Base-by-base conservation (phyloP, 2,113 vertebrate genomes). In the Plecturocebus donacophilus region DNA sequence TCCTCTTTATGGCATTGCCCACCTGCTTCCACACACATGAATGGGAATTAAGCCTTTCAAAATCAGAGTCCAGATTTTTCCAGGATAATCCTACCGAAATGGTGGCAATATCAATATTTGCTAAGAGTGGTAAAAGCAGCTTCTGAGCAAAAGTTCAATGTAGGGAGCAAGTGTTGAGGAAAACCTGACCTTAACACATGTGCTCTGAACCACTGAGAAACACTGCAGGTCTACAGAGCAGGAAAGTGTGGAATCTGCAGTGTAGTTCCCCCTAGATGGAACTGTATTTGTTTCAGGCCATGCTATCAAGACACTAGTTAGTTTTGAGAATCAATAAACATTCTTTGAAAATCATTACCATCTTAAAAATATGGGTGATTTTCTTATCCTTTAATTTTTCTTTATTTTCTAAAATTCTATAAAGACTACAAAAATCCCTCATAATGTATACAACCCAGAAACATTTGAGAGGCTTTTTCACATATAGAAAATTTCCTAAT, bases 401-500 rank as follows among this genome's bases (percentile, higher is more conserved):
- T 82, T 49, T 64, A 54, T 73, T 58, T 64, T 94, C 27, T 77
- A 77, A 92, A 89, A 27, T 71, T 84, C 13, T 56, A 38, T 73
- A 38, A 77, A 77, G 9, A 87, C 5, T 71, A 13, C 70, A 71
- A 73, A 52, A 52, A 58, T 19, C n/a, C 12, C 2, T 76, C 11
- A 23, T 75, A 27, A 47, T 42, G 14, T 64, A 47, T 56, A 70
- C 20, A 64, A 1, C 2, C 8, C 27, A 42, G 49, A 10, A 52
- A 49, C 30, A 23, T 90, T 49, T 8, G 17, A 32, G 76, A 89
- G 45, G 9, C 38, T 81, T 94, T 70, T 12, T 77, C n/a, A 27
- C 7, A 4, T 4, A 12, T 42, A 56, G 14, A 5, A 23, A 56
- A 64, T 20, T 6, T 27, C 4, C 19, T 76, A 2, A 32, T 94